Percentiles rank a stretch among this genome's conserved stretches.
Evolutionary conservation across 2,113 vertebrate genomes (phyloP).

Genomic region (Parus major): DNA sequence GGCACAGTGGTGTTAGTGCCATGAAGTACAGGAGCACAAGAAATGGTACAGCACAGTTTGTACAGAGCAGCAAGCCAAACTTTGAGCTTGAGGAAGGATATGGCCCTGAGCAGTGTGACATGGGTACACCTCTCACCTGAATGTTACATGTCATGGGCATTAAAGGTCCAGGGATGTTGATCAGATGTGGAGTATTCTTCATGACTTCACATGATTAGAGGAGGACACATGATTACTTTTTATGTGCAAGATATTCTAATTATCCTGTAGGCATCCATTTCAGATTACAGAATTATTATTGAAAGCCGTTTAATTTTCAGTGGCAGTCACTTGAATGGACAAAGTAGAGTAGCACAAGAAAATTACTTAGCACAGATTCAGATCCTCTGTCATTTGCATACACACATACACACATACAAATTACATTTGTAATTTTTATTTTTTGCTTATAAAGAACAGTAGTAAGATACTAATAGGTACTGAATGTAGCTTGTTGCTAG

Average conservation of each 20-base stretch:
- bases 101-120: not conserved
- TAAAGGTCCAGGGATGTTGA: constrained; percentile 11
- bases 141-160: not conserved
- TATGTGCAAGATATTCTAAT: constrained; percentile 69
- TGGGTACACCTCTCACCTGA: not conserved
- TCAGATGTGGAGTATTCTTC: constrained; percentile 46
- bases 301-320: constrained; percentile 74
- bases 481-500: not conserved
- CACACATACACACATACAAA: no score
- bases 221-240: constrained; percentile 69
- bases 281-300: constrained; percentile 72
- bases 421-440: constrained; percentile 70
- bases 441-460: constrained; percentile 20
- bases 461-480: constrained; percentile 23
- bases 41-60: not conserved
- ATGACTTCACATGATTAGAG: not conserved
- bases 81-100: not conserved
- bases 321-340: constrained; percentile 68
- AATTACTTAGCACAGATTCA: constrained; percentile 62
- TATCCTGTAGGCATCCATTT: constrained; percentile 71
- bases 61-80: not conserved
- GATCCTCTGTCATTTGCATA: constrained; percentile 56
- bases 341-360: constrained; percentile 46
- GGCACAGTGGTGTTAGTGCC: rapidly evolving
- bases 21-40: not conserved